Evolutionary conservation across 2,797 vertebrate genomes (phyloP), one percentile per base, ranked within the genome.

Genomic region (Semaprochilodus insignis): DNA sequence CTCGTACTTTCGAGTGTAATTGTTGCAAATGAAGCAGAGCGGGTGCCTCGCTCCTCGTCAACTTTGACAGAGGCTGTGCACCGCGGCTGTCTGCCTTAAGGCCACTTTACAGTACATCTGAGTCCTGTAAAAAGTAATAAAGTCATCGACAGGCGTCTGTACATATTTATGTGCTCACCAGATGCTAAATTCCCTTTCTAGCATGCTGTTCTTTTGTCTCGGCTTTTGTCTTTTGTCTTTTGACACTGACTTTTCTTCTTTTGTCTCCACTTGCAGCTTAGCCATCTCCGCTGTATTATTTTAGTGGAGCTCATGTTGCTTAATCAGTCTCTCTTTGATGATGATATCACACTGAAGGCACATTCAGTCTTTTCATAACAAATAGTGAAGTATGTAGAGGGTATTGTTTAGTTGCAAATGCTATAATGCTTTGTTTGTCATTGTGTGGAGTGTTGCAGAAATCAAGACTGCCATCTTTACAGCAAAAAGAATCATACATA

Each of bases 11-110:
- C 40, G 52, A 77, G 78, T 77, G 73, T 81, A 83, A 87, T 85
- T 85, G 84, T 85, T 82, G 81, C 79, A 87, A 85, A 87, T 83
- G 67, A 77, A 82, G 82, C 67, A 44, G 74, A 55, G 71, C 73
- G 59, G 52, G 73, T 63, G 60, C 51, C 48, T 57, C 44, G 48
- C 51, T 52, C 34, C 82, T 71, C 55, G 69, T 75, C 44, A 44
- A 65, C 79, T 77, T 74, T 72, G 78, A 69, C 74, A n/a, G 59
- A 44, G 77, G 78, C 69, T 80, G 57, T 25, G 27, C 74, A 66
- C 63, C 11, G 2, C 2, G 27, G 51, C 63, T 51, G n/a, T 34
- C 76, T 31, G 74, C 74, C 79, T 75, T 54, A 57, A 70, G 78
- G 75, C 80, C 82, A 65, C 55, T 65, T 73, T 67, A 66, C 60